Evolutionary conservation across 2,113 vertebrate genomes (phyloP), one percentile per base, ranked within the genome.

Genomic region (Nettapus auritus): DNA sequence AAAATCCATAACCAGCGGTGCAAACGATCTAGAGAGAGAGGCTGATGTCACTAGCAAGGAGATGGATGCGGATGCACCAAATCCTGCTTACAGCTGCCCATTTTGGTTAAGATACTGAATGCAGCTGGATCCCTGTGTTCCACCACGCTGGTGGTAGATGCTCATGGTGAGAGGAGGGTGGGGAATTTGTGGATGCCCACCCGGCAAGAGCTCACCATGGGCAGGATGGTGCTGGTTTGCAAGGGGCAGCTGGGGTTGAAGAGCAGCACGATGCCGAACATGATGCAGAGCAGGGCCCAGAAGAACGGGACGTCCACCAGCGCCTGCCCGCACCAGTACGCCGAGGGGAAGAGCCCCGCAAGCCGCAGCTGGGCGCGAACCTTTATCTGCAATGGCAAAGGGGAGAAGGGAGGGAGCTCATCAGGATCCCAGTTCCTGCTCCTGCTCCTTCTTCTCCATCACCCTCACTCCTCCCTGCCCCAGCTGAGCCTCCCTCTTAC

Each of bases 251-350:
- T 1, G 6, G 0, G 33, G 66, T 1, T 76, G 38, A 71, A 9
- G 60, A 93, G 36, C 8, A 83, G 10, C 55, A 95, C 0, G 2
- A 96, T 26, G 40, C 91, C 86, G 14, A 97, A 98, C 98, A 99
- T 98, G 82, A 95, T 84, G 79, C 96, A 94, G 14, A 99, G 60
- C 59, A 99, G 96, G 69, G 97, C 83, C 97, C 98, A 98, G 94
- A 97, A 98, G 63, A 99, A 90, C 0, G 98, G 98, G 56, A 99
- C 21, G 19, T 99, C 99, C 94, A 99, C 98, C 18, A 98, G 97
- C 0, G 98, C 99, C 95, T 98, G 99, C 31, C 99, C 99, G 8
- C 98, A 99, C 99, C 99, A 99, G 97, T 99, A 99, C 0, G 99
- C 99, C 0, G 99, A 99, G 12, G 99, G 99, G 23, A 98, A 89